Conservation (phyloP, 2,888 invertebrate genomes). For the Bombylius major region DNA sequence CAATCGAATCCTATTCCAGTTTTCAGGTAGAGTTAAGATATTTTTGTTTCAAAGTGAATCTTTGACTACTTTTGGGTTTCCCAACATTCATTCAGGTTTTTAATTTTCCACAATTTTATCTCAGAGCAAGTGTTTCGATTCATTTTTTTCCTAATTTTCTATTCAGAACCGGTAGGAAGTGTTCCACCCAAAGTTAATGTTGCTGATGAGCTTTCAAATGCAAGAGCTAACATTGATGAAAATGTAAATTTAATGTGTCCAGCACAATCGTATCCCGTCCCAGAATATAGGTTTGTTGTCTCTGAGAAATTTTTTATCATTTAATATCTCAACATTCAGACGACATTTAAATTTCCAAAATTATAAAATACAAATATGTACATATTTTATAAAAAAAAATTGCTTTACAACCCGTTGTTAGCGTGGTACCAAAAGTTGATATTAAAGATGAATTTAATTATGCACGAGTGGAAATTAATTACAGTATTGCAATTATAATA, state of each 20-base stretch:
- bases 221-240: constrained; percentile 37
- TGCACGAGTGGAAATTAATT: constrained; percentile 23
- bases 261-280: constrained; percentile 63
- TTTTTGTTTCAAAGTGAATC: not conserved
- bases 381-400: not conserved
- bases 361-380: too few species aligned
- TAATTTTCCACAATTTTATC: constrained; percentile 36
- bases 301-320: too few species aligned
- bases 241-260: constrained; percentile 57
- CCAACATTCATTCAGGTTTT: not conserved
- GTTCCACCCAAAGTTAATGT: constrained; percentile 54
- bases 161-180: constrained; percentile 40
- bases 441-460: constrained; percentile 43
- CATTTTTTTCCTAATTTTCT: not conserved
- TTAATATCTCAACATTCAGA: too few species aligned
- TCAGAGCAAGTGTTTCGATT: not conserved
- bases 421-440: constrained; percentile 44
- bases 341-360: too few species aligned
- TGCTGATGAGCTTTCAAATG: constrained; percentile 47
- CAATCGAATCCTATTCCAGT: constrained; percentile 62
- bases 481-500: not conserved
- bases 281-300: constrained; percentile 44
- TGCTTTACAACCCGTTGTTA: constrained; percentile 36
- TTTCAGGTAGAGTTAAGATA: constrained; percentile 46
- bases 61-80: not conserved